Evolutionary conservation across 2,113 vertebrate species (phyloP), one percentile per base, ranked within the genome.

Genomic region (Aramus guarauna): DNA sequence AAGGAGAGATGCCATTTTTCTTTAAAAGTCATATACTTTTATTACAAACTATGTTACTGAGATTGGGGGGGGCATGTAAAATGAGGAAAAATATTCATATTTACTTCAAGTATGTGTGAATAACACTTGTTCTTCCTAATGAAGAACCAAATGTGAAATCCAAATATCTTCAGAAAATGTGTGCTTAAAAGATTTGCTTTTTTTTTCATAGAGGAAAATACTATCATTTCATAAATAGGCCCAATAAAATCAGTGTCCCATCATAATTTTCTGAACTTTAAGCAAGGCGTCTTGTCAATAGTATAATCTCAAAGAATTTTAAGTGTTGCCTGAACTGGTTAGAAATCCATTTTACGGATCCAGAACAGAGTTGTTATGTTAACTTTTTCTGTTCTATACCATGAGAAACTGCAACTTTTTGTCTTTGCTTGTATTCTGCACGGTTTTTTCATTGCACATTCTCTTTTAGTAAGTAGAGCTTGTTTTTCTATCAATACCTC

Each of bases 201-300:
- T 72, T 56, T 92, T 92, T 64, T 74, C 9, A 36, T 9, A 53
- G 72, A 88, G 62, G n/a, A 94, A 86, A 83, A 66, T 71, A 32
- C 14, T 88, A 69, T 64, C 1, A 34, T 75, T 56, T 95, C 37
- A 80, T 80, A 60, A 87, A 83, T 53, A 89, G 58, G 5, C 67
- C 39, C 30, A 78, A 86, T 82, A 92, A 95, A 94, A 82, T 72
- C 60, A 87, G 29, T 73, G 84, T 96, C 96, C 85, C 72, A 24
- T 84, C 47, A 30, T 93, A 95, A 85, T 30, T 81, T 88, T 90
- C 60, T 95, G 59, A 94, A 60, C 43, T 85, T 79, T 30, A 93
- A 94, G 52, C 71, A 86, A 95, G 88, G 43, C 16, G 50, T 88
- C 29, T 94, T 92, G 11, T 92, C 85, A 93, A 67, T 11, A 85